phyloP scores from a whole-genome alignment of 2,888 invertebrate species.

The Acanthosepion lycidas region DNA sequence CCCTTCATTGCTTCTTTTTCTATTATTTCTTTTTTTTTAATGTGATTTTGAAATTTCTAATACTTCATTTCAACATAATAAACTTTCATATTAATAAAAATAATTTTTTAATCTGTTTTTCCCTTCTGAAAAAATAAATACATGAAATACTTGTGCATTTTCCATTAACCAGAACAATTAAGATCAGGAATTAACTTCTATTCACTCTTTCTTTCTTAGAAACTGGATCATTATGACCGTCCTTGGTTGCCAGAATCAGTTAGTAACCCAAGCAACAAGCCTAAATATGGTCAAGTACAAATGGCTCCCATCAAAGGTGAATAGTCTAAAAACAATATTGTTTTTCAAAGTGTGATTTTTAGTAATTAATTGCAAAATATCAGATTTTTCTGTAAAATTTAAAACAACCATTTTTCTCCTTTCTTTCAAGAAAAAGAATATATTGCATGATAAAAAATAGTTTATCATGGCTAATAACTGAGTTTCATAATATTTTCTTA shows the following conservation, averaged over 20 bases:
- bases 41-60: too few relatives aligned
- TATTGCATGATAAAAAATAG: too few relatives aligned
- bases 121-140: neutral
- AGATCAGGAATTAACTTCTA: neutral
- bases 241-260: slow-evolving; percentile 58
- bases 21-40: neutral
- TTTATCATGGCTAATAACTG: too few relatives aligned
- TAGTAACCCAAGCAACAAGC: slow-evolving; percentile 52
- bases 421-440: too few relatives aligned
- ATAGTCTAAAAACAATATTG: neutral
- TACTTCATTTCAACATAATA: too few relatives aligned
- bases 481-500: too few relatives aligned
- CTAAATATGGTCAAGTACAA: slow-evolving; percentile 49
- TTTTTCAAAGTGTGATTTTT: neutral
- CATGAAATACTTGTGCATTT: neutral
- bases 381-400: neutral
- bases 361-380: too few relatives aligned
- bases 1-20: neutral
- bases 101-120: too few relatives aligned
- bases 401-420: too few relatives aligned
- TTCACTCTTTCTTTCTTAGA: slow-evolving; percentile 50
- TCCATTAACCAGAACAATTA: neutral
- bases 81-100: neutral
- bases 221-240: slow-evolving; percentile 54
- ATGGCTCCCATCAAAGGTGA: slow-evolving; percentile 57